phyloP scores from a whole-genome alignment of 2,888 invertebrate species.

The Drosophila koepferae region DNA sequence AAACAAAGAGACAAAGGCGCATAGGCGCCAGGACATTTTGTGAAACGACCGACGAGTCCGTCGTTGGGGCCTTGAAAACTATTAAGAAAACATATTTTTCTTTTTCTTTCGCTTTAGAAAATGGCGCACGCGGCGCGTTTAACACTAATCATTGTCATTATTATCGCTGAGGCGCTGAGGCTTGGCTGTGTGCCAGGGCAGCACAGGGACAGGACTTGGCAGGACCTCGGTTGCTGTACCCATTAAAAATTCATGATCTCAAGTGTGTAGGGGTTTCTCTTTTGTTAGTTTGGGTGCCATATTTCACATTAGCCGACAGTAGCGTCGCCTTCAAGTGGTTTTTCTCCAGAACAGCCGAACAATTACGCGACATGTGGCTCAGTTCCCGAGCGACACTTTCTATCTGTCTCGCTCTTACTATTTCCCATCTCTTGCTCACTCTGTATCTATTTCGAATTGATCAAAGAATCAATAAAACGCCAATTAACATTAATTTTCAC shows the following conservation, averaged over 20 bases:
- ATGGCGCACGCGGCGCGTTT: constrained; percentile 65
- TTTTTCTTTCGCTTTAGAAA: constrained; percentile 35
- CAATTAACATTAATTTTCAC: constrained; percentile 74
- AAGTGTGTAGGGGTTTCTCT: constrained; percentile 60
- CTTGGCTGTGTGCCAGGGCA: constrained; percentile 49
- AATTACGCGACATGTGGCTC: constrained; percentile 37
- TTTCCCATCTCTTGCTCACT: neutral
- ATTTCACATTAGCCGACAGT: constrained; percentile 63
- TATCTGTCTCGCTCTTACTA: neutral
- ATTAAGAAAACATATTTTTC: constrained; percentile 75
- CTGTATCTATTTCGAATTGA: constrained; percentile 26
- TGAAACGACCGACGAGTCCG: constrained; percentile 1
- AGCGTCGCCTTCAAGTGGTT: constrained; percentile 64
- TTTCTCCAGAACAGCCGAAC: constrained; percentile 16
- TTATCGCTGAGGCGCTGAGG: constrained; percentile 39
- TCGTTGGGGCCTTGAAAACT: constrained; percentile 50
- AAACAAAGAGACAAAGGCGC: constrained; percentile 40
- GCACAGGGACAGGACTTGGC: constrained; percentile 1
- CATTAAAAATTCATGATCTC: constrained; percentile 81
- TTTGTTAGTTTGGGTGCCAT: constrained; percentile 62
- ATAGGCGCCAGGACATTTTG: constrained; percentile 59
- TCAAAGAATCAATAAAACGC: constrained; percentile 69
- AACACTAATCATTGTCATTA: constrained; percentile 77
- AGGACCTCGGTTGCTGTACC: constrained; percentile 29
- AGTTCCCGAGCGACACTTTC: constrained; percentile 18